These are phyloP conservation scores for Tinea pellionella DNA, from an alignment of 2,888 invertebrate species.

Conservation along the genomic window DNA sequence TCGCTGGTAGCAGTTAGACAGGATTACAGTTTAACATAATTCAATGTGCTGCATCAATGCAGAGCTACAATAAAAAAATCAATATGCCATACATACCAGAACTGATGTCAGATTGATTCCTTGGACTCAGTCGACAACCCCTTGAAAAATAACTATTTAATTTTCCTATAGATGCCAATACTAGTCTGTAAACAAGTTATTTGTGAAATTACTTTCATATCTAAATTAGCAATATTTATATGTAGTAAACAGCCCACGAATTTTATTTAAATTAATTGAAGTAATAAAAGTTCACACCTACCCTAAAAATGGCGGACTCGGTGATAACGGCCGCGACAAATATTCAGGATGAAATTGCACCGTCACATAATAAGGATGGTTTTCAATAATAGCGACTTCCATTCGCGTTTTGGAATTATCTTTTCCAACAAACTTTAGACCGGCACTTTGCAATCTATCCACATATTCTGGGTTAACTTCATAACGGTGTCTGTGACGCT, in stretches of 20 bases:
- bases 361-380: constrained; percentile 93
- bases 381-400: constrained; percentile 91
- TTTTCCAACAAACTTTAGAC: constrained; percentile 89
- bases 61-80: too few species aligned
- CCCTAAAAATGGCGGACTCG: constrained; percentile 96
- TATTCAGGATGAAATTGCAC: constrained; percentile 99
- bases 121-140: constrained; percentile 81
- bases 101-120: constrained; percentile 80
- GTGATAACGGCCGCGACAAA: constrained; percentile 87
- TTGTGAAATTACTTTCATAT: too few species aligned
- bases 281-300: constrained; percentile 18
- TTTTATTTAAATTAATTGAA: too few species aligned
- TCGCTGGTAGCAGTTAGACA: too few species aligned
- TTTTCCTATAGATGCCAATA: constrained; percentile 89
- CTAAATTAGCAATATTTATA: too few species aligned
- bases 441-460: constrained; percentile 79
- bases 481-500: constrained; percentile 96
- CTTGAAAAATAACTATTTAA: constrained; percentile 77
- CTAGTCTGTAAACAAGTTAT: constrained; percentile 61
- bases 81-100: constrained; percentile 49
- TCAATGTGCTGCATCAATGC: too few species aligned
- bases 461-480: constrained; percentile 96
- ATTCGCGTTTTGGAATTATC: constrained; percentile 88
- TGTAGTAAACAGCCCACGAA: too few species aligned
- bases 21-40: too few species aligned